Evolutionary conservation across 2,797 vertebrate species (phyloP).

Genomic region (Chromobotia macracanthus): DNA sequence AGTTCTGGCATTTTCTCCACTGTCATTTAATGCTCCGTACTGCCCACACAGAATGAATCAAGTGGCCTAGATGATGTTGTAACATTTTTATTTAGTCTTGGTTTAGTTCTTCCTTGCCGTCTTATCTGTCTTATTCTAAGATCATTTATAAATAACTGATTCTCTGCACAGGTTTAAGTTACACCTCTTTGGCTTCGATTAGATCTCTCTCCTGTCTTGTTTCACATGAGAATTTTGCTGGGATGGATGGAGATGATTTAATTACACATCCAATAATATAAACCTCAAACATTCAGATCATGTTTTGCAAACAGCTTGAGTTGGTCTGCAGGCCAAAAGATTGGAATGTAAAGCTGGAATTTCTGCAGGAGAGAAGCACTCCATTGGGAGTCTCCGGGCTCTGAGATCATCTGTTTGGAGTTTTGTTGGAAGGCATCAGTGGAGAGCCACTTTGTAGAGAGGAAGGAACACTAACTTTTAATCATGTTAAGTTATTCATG

Average conservation of each 20-base stretch:
- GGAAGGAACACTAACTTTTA: not conserved
- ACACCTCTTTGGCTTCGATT: not conserved
- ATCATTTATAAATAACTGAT: too few species aligned
- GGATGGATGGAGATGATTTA: not conserved
- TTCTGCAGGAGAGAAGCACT: constrained; percentile 34
- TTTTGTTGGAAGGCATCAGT: constrained; percentile 12
- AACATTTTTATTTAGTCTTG: constrained; percentile 17
- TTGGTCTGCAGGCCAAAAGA: constrained; percentile 37
- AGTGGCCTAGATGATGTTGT: not conserved
- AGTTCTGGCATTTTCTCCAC: constrained; percentile 12
- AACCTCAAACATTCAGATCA: constrained; percentile 24
- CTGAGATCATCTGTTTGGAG: constrained; percentile 50
- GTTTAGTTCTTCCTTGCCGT: not conserved
- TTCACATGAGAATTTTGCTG: not conserved
- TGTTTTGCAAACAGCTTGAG: constrained; percentile 47
- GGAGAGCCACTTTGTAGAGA: constrained; percentile 6
- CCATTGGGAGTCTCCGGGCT: constrained; percentile 48
- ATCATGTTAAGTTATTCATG: not conserved
- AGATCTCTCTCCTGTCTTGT: not conserved
- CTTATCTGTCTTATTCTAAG: too few species aligned
- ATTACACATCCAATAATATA: constrained; percentile 12
- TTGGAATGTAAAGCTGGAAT: constrained; percentile 56
- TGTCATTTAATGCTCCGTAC: constrained; percentile 32
- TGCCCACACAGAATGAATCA: not conserved
- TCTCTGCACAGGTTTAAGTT: not conserved